Evolutionary conservation across 2,888 invertebrate species (phyloP), one percentile per base, ranked within the genome.

Genomic region (Invenusta paracnida): DNA sequence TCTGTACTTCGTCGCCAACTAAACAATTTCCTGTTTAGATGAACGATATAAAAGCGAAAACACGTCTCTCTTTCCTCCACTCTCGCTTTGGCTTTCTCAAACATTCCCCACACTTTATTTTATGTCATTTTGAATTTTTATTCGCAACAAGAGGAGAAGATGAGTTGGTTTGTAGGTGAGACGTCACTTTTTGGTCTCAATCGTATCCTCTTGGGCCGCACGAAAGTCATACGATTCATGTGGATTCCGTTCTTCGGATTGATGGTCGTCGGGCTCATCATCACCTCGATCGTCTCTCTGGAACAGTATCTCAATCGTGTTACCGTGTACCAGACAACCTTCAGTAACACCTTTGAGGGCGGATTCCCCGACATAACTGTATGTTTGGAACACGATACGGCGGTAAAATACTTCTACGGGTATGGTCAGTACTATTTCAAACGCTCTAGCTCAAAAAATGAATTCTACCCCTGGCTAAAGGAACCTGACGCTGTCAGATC

Each of bases 151-250:
- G n/a, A n/a, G n/a, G n/a, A n/a, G n/a, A n/a, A n/a, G n/a, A 73
- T 73, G 73, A n/a, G 17, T 5, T 73, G 73, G 73, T 73, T 73
- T 25, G 23, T 23, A 13, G 73, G 73, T 13, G 73, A 73, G 23
- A 73, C 73, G 11, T 73, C 73, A 5, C 73, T 73, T 5, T 73
- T 73, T 73, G 73, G 23, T 23, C 73, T 73, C 25, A 73, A 73
- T 23, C 73, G 73, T 23, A 73, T 73, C 23, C 73, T 73, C 73
- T 13, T 73, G 73, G 73, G 73, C 17, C 73, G 73, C 73, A 73
- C 73, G 2, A 73, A 73, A 23, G 23, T 73, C 11, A 23, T 73
- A 5, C 73, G 73, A 2, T 73, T 73, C 73, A 73, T 73, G 73
- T 73, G 73, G 73, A 73, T 73, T 23, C 73, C 73, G 2, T 73